Conservation (phyloP, 2,113 vertebrate genomes). For the Poeciliopsis turrubarensis region DNA sequence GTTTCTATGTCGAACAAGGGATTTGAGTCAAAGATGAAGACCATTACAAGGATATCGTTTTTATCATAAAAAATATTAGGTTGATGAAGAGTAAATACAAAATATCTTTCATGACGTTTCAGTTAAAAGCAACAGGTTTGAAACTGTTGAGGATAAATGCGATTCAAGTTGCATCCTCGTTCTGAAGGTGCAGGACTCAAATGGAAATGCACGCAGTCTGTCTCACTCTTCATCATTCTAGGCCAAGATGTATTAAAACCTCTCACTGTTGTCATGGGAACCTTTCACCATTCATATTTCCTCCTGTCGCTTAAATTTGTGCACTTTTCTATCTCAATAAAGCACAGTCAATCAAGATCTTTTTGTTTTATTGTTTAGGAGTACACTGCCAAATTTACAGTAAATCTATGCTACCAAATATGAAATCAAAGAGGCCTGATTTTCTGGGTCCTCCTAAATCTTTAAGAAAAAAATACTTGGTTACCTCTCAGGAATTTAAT, state of each 20-base stretch:
- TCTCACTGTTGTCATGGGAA: conserved; percentile 76
- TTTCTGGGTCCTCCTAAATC: too few relatives aligned
- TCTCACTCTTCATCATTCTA: conserved; percentile 51
- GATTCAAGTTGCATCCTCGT: conserved; percentile 38
- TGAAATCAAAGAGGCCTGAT: too few relatives aligned
- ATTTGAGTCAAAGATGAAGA: conserved; percentile 32
- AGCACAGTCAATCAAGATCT: conserved; percentile 2
- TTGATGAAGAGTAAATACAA: neutral
- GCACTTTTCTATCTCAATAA: conserved; percentile 59
- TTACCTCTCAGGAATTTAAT: too few relatives aligned
- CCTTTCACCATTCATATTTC: conserved; percentile 68
- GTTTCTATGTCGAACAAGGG: conserved; percentile 11
- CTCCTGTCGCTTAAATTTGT: conserved; percentile 66
- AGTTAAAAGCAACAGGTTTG: conserved; percentile 30
- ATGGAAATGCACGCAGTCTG: conserved; percentile 46
- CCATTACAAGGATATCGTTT: conserved; percentile 3
- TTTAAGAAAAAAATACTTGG: too few relatives aligned
- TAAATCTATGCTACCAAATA: too few relatives aligned
- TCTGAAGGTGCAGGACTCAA: conserved; percentile 35
- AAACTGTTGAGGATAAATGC: conserved; percentile 37
- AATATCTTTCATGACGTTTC: conserved; percentile 14
- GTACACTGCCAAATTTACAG: neutral
- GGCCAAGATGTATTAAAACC: conserved; percentile 54
- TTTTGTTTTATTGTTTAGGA: neutral
- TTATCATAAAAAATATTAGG: conserved; percentile 8